These are phyloP conservation scores for Pollenia griseotomentosa DNA, from an alignment of 2,888 invertebrate genomes.

Conservation along the genomic window DNA sequence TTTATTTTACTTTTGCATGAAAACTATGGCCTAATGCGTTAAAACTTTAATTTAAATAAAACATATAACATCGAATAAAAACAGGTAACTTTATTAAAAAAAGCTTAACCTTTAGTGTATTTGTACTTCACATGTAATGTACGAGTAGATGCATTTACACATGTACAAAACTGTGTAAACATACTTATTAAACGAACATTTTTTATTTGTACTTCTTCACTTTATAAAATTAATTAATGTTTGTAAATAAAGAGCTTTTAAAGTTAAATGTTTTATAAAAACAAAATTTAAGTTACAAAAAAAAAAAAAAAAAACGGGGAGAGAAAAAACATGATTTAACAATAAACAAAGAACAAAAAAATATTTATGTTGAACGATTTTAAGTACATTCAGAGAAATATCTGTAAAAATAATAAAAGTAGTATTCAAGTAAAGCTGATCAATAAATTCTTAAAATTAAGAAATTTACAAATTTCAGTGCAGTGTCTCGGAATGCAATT, in stretches of 20 bases:
- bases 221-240: slow-evolving; percentile 55
- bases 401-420: neutral
- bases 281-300: slow-evolving; percentile 7
- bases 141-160: slow-evolving; percentile 23
- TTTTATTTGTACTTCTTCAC: neutral
- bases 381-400: neutral
- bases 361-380: slow-evolving; percentile 20
- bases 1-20: neutral
- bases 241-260: slow-evolving; percentile 44
- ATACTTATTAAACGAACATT: slow-evolving; percentile 43
- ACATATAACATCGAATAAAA: neutral
- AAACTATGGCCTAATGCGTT: slow-evolving; percentile 8
- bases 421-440: neutral
- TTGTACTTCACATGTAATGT: neutral
- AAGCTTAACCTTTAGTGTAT: neutral
- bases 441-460: neutral
- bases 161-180: slow-evolving; percentile 46
- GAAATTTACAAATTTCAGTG: no score
- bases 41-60: neutral
- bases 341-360: neutral
- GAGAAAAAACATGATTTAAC: slow-evolving; percentile 7
- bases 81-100: neutral
- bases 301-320: neutral
- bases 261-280: slow-evolving; percentile 26
- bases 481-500: no score